Base-by-base conservation (phyloP, 2,888 invertebrate genomes). In the Dendrolimus pini region DNA sequence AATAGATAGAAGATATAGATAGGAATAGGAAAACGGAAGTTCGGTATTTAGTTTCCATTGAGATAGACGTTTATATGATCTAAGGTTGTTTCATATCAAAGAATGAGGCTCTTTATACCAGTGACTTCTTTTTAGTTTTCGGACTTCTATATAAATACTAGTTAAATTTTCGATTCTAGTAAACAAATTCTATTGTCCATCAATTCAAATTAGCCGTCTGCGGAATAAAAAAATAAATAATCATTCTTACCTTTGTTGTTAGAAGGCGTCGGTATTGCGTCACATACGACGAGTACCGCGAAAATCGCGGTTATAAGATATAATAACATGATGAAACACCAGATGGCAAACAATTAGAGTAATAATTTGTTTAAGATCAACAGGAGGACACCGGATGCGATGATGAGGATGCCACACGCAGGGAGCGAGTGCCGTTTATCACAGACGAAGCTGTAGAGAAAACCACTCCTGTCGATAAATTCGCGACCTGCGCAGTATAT, bases 401-500 rank as follows among this genome's bases (percentile, higher is more conserved):
- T 75, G 75, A 75, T 70, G 75, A 75, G 71, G 77, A 74, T 75
- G 69, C 77, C 75, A 80, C 80, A 77, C 75, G 79, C 81, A 65
- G 75, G 68, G 79, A 77, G 72, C 84, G 79, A 88, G 83, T 85
- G 85, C 67, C 83, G 85, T 71, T 71, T 78, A 75, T 69, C 66
- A 62, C 75, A 77, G 80, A 73, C 71, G 69, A 74, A 73, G 71
- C 74, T 75, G 75, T 76, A 78, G 76, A 80, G 80, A 78, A 78
- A 76, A 79, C 78, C 74, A 80, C 75, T 78, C 75, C 74, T 82
- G 87, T 90, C 90, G 84, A 90, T 90, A 90, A 85, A 80, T 84
- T 84, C 72, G 84, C 80, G 84, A 85, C 90, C 84, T 90, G 90
- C 90, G 90, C 90, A 89, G 77, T 89, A 75, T 62, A 66, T 9